These are phyloP conservation scores for Melipona quadrifasciata DNA, from an alignment of 1,140 invertebrate genomes.

Conservation along the genomic window DNA sequence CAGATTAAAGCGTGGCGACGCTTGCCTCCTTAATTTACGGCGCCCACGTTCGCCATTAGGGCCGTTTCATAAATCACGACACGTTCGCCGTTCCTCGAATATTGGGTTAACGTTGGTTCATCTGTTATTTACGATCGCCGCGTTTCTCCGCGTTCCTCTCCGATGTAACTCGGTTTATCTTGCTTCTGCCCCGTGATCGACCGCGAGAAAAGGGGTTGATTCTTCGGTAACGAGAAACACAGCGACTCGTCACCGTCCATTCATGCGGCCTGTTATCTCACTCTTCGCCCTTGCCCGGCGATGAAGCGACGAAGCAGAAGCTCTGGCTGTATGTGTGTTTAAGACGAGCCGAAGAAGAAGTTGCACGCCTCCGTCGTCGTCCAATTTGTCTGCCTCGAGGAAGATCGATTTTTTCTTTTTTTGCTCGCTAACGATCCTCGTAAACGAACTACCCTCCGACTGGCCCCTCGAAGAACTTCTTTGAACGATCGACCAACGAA, in stretches of 20 bases:
- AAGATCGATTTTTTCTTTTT: background rate
- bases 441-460: conserved; percentile 20
- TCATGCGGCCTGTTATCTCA: background rate
- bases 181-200: background rate
- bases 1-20: conserved; percentile 48
- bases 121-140: conserved; percentile 27
- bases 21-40: conserved; percentile 35
- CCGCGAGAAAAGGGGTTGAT: background rate
- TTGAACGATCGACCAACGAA: conserved; percentile 55
- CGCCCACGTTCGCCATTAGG: conserved; percentile 20
- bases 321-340: no score
- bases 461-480: conserved; percentile 30
- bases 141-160: background rate
- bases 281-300: background rate
- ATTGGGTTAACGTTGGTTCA: conserved; percentile 33
- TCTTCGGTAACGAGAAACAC: background rate
- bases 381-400: conserved; percentile 14
- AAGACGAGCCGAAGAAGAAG: background rate
- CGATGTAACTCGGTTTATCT: background rate
- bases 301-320: background rate
- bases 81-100: background rate
- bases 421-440: conserved; percentile 30
- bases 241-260: background rate
- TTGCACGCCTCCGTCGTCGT: background rate
- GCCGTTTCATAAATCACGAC: conserved; percentile 50